A percentile compares a stretch with the other conserved stretches of the same genome.
Conservation (phyloP, 2,888 invertebrate genomes). For the Tiliacea aurago region DNA sequence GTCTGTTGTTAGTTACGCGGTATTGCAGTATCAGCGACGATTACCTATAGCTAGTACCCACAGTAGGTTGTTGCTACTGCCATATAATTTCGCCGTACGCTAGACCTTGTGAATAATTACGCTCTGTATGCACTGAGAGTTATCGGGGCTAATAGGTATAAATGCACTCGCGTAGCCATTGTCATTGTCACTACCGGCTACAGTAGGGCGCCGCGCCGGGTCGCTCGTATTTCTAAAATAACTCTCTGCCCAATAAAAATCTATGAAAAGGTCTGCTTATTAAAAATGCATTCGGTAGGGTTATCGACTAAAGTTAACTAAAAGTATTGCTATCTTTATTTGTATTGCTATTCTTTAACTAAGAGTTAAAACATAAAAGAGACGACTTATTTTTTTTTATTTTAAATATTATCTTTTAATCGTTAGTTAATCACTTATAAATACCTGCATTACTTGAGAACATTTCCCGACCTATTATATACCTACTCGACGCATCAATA, state of each 20-base stretch:
- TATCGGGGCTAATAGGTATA: conserved; percentile 33
- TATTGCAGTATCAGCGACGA: no score
- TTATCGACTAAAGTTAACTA: not conserved
- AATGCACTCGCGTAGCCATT: conserved; percentile 20
- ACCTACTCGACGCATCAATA: no score
- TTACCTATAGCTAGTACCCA: no score
- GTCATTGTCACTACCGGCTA: conserved; percentile 27
- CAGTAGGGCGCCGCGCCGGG: not conserved
- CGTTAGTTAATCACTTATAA: no score
- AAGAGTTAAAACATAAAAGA: not conserved
- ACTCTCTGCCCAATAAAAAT: not conserved
- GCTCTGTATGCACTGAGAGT: conserved; percentile 31
- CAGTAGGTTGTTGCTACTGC: not conserved
- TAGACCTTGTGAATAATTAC: conserved; percentile 41
- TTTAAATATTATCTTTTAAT: no score
- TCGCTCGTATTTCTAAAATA: conserved; percentile 17
- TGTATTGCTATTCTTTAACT: not conserved
- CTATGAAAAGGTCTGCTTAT: conserved; percentile 12
- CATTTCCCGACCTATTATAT: no score
- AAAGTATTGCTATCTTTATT: not conserved
- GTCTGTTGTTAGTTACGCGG: no score
- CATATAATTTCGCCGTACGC: conserved; percentile 13
- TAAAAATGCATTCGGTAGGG: not conserved
- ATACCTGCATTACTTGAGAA: no score
- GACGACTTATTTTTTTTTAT: no score